Evolutionary conservation across 53 echinoderm and acorn worm genomes (phyloP), one percentile per base, ranked within the genome.

Genomic region (Zoroaster sp.): DNA sequence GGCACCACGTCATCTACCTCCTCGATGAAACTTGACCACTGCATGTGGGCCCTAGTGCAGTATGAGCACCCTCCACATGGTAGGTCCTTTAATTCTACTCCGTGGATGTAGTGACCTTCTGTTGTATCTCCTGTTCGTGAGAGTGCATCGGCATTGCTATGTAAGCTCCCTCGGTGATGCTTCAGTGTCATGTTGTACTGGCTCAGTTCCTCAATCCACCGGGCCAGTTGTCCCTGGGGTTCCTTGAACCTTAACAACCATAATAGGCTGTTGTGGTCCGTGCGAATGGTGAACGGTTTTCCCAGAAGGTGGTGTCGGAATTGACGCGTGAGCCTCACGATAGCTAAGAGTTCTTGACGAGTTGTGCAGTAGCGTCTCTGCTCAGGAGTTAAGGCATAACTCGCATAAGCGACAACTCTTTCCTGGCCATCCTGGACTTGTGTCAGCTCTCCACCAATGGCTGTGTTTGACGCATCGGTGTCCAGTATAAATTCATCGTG

Each of bases 121-220:
- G 66, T 42, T 47, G 83, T 83, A 44, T 80, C 42, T 4, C 80
- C 69, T 45, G 70, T 42, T 54, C 90, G 51, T n/a, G 87, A 80
- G 6, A 93, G 32, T 4, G 87, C 77, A 46, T 86, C 89, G 35
- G 90, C 87, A 55, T 89, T 89, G 5, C 39, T 25, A 39, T 93
- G 89, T 25, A 59, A 40, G 36, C 65, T 90, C 20, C 93, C 90
- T 45, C 40, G 14, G 1, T 91, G 86, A 74, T 93, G 94, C 65
- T 89, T 87, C 15, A 94, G 89, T 15, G 43, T 39, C 67, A 96
- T n/a, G n/a, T 94, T 75, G 37, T 79, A 96, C 54, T 91, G 89
- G 32, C 79, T 73, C 31, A 96, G 73, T 21, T 92, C 76, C 44
- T 92, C 94, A 2, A 96, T 83, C 94, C 96, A 90, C 38, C 86